These are phyloP conservation scores for Nipponacmea schrenckii DNA, from an alignment of 2,888 invertebrate species.

Conservation along the genomic window DNA sequence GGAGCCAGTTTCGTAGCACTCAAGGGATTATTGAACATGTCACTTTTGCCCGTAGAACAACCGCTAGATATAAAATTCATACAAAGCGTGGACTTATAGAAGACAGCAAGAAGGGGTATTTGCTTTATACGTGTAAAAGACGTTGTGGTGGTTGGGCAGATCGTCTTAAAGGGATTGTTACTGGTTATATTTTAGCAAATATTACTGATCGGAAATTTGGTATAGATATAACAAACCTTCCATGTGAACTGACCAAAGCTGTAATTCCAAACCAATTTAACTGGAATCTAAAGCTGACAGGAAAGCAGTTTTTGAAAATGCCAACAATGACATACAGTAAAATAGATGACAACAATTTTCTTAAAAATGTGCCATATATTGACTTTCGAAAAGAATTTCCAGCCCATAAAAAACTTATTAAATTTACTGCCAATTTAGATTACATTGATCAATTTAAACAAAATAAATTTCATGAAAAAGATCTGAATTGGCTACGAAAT, in stretches of 20 bases:
- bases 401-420: conserved; percentile 14
- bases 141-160: conserved; percentile 27
- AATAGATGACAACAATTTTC: background rate
- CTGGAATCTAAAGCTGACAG: conserved; percentile 15
- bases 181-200: conserved; percentile 19
- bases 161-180: conserved; percentile 23
- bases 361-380: background rate
- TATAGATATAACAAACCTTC: conserved; percentile 17
- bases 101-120: background rate
- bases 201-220: conserved; percentile 23
- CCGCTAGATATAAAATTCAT: too few relatives aligned
- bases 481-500: conserved; percentile 11
- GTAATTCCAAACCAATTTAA: conserved; percentile 19
- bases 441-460: background rate
- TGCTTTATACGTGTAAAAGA: background rate
- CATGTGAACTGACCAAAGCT: conserved; percentile 20
- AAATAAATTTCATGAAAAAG: conserved; percentile 13
- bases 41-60: too few relatives aligned
- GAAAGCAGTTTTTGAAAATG: background rate
- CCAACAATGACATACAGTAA: background rate
- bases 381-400: conserved; percentile 21
- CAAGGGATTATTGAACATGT: too few relatives aligned
- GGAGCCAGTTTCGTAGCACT: too few relatives aligned
- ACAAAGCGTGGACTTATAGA: too few relatives aligned
- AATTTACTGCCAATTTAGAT: conserved; percentile 19